Percentiles rank a stretch among this genome's conserved stretches.
Evolutionary conservation across 1,140 invertebrate genomes (phyloP).

Genomic region (Gonatopus flavifemur): DNA sequence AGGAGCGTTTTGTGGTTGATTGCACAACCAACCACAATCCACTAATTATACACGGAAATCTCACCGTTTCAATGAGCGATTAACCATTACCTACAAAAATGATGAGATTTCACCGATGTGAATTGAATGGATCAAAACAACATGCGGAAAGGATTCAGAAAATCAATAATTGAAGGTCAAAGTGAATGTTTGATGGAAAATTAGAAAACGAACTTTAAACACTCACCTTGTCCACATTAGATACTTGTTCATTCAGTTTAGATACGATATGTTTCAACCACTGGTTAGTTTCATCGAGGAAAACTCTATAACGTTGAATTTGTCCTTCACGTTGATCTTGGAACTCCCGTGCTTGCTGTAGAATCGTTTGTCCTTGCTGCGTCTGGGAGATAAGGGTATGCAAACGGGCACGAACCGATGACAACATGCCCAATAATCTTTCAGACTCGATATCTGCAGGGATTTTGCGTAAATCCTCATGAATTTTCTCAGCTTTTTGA

Average conservation of each 20-base stretch:
- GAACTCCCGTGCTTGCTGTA: slow-evolving; percentile 60
- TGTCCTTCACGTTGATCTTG: slow-evolving; percentile 63
- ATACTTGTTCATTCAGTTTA: slow-evolving; percentile 28
- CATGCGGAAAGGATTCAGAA: no score
- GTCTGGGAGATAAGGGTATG: slow-evolving; percentile 63
- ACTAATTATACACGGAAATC: no score
- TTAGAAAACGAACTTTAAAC: neutral
- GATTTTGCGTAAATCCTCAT: slow-evolving; percentile 57
- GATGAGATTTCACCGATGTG: no score
- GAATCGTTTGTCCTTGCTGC: slow-evolving; percentile 60
- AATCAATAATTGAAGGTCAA: no score
- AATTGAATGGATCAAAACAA: no score
- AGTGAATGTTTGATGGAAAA: no score
- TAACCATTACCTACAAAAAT: no score
- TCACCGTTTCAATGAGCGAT: no score
- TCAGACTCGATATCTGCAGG: slow-evolving; percentile 59
- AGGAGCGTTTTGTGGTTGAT: no score
- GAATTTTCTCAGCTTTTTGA: slow-evolving; percentile 59
- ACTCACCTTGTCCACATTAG: slow-evolving; percentile 25
- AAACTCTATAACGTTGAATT: slow-evolving; percentile 62
- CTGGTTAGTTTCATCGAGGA: slow-evolving; percentile 65
- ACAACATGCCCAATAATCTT: slow-evolving; percentile 54
- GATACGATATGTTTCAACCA: slow-evolving; percentile 58
- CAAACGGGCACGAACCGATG: slow-evolving; percentile 59
- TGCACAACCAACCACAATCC: no score